These are phyloP conservation scores for Lymantria dispar DNA, from an alignment of 2,888 invertebrate genomes.

Conservation along the genomic window DNA sequence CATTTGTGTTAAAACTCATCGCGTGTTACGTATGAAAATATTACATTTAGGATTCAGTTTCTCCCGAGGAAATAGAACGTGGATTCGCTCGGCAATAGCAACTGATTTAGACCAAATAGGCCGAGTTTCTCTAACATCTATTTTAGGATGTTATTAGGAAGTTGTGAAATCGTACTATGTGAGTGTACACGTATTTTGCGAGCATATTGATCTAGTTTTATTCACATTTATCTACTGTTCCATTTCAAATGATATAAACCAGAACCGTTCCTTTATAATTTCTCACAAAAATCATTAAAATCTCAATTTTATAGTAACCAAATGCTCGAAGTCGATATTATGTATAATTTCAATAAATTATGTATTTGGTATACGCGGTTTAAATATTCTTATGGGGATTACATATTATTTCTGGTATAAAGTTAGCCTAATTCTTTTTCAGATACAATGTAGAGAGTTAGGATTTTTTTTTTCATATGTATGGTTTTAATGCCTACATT, in stretches of 20 bases:
- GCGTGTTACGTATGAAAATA: no score
- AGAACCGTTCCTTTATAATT: constrained; percentile 21
- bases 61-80: constrained; percentile 12
- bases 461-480: no score
- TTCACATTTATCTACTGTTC: constrained; percentile 36
- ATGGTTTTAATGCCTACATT: no score
- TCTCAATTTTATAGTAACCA: no score
- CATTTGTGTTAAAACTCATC: no score
- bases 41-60: constrained; percentile 3
- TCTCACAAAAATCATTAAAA: neutral
- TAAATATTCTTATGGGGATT: no score
- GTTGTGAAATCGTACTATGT: constrained; percentile 46
- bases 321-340: no score
- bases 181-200: constrained; percentile 33
- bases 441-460: no score
- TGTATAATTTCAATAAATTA: no score
- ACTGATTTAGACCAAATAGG: constrained; percentile 34
- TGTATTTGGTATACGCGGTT: no score
- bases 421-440: no score
- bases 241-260: constrained; percentile 31
- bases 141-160: constrained; percentile 43
- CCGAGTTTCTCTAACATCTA: constrained; percentile 42
- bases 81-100: constrained; percentile 16
- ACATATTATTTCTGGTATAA: no score
- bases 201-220: constrained; percentile 39